Percentiles rank a stretch among this genome's conserved stretches.
Conservation (phyloP, 2,888 invertebrate species). For the Linnaemya tessellans region DNA sequence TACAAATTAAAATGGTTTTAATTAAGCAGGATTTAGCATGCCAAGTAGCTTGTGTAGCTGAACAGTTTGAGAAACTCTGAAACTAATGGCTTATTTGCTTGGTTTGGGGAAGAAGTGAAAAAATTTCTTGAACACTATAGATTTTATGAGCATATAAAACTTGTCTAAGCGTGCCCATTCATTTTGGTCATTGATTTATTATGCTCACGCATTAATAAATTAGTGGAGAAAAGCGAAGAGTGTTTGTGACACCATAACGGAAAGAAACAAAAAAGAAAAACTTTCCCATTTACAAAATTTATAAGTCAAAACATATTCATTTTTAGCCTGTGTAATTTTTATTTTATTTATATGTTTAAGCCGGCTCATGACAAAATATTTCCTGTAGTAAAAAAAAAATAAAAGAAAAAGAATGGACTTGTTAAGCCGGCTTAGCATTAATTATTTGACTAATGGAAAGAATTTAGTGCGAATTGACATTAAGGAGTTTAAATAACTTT, state of each 20-base stretch:
- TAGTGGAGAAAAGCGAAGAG: background rate
- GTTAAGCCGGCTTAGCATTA: background rate
- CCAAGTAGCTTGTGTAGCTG: too few relatives aligned
- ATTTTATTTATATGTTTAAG: background rate
- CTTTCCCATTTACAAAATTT: background rate
- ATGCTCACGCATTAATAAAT: background rate
- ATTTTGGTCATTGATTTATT: slow-evolving; percentile 30
- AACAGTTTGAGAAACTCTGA: background rate
- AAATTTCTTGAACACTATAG: background rate
- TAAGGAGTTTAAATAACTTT: too few relatives aligned
- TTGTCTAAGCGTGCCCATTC: slow-evolving; percentile 20
- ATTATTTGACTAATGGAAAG: background rate
- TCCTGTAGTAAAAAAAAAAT: background rate
- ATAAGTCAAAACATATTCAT: background rate
- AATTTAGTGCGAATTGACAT: too few relatives aligned
- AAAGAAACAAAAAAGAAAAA: background rate
- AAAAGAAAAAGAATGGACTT: background rate
- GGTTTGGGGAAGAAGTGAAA: background rate
- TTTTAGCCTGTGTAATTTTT: background rate
- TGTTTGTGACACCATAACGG: slow-evolving; percentile 3
- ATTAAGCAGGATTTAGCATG: too few relatives aligned
- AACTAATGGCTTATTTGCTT: background rate
- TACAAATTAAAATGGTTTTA: too few relatives aligned
- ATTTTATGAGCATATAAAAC: slow-evolving; percentile 46
- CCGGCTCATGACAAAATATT: background rate